Evolutionary conservation across 2,113 vertebrate genomes (phyloP).

Genomic region (Spilogale gracilis): DNA sequence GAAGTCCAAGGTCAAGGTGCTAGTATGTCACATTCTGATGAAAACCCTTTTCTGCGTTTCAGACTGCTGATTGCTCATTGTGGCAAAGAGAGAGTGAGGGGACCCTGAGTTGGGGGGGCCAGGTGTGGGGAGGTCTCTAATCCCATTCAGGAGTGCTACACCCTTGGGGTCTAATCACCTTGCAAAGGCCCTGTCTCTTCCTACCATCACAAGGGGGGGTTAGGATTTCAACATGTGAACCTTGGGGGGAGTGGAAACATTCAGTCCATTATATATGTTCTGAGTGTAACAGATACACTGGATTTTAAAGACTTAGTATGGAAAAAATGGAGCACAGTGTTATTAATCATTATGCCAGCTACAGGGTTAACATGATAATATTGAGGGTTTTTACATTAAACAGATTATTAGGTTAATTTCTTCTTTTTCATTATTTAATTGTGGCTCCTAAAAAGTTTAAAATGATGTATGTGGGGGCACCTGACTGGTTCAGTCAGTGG

Average conservation of each 20-base stretch:
- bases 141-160: background rate
- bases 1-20: too few species aligned
- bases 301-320: background rate
- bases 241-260: background rate
- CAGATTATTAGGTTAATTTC: background rate
- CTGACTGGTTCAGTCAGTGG: background rate
- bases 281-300: too few species aligned
- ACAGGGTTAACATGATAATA: background rate
- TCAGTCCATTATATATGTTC: accelerated
- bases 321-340: background rate
- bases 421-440: background rate
- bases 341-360: background rate
- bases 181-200: background rate
- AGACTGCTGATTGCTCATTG: too few species aligned
- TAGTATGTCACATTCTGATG: too few species aligned
- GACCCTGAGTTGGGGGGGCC: too few species aligned
- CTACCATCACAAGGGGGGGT: accelerated
- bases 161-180: background rate
- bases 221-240: background rate
- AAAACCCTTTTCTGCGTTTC: background rate
- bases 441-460: background rate
- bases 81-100: background rate
- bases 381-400: background rate
- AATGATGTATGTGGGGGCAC: background rate
- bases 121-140: too few species aligned